phyloP scores from a whole-genome alignment of 1,140 invertebrate genomes.

The Megalonaias nervosa region DNA sequence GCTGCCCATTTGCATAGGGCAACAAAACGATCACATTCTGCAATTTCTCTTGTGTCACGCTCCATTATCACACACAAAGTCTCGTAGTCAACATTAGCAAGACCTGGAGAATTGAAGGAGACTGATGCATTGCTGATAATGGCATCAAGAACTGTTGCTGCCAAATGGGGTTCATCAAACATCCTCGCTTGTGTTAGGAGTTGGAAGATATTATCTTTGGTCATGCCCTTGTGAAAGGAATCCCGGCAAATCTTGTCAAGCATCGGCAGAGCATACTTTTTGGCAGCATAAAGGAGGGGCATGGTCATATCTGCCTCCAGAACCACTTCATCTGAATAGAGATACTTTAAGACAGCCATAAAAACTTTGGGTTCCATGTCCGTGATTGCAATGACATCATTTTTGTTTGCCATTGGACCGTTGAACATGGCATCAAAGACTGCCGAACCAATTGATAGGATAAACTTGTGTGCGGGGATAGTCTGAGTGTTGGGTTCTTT shows the following conservation, averaged over 20 bases:
- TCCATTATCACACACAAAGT: conserved; percentile 87
- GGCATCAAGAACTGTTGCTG: conserved; percentile 85
- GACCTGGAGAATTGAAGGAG: conserved; percentile 86
- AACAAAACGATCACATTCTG: conserved; percentile 87
- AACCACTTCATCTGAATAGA: conserved; percentile 88
- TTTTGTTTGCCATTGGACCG: conserved; percentile 78
- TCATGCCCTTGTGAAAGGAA: conserved; percentile 85
- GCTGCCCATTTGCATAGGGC: conserved; percentile 83
- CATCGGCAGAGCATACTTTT: conserved; percentile 89
- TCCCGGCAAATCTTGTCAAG: conserved; percentile 89
- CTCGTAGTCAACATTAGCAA: conserved; percentile 89
- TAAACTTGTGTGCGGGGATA: conserved; percentile 89
- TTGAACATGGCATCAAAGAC: conserved; percentile 94
- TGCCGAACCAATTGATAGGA: conserved; percentile 85
- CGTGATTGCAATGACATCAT: conserved; percentile 84
- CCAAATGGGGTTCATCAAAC: conserved; percentile 87
- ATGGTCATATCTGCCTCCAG: conserved; percentile 90
- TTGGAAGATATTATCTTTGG: conserved; percentile 88
- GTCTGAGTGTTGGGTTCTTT: conserved; percentile 78
- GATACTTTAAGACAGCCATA: conserved; percentile 75
- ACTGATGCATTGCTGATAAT: conserved; percentile 91
- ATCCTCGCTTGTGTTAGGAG: conserved; percentile 84
- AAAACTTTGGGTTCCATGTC: conserved; percentile 88
- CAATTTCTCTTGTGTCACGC: conserved; percentile 86
- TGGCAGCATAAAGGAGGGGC: conserved; percentile 89